A percentile compares a stretch with the other conserved stretches of the same genome.
Evolutionary conservation across 2,888 invertebrate species (phyloP).

Genomic region (Himalopsyche anomala): DNA sequence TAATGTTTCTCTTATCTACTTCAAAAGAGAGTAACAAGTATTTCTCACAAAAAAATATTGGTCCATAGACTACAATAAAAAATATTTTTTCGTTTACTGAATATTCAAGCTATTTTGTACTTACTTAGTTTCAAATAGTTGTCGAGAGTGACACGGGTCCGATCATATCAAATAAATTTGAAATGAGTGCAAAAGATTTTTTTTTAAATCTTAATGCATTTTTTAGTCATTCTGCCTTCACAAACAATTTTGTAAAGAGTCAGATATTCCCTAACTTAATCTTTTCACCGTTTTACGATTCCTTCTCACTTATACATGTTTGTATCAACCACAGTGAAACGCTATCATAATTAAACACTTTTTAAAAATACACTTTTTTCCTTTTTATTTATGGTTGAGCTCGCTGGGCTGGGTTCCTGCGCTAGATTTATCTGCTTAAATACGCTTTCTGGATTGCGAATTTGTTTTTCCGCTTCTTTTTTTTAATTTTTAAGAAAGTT

Average conservation of each 20-base stretch:
- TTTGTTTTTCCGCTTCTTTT: conserved; percentile 40
- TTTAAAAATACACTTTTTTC: conserved; percentile 40
- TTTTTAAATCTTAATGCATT: too few relatives aligned
- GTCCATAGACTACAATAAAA: too few relatives aligned
- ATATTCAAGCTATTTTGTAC: too few relatives aligned
- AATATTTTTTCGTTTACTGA: too few relatives aligned
- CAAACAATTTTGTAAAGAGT: neutral
- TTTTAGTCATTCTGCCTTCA: too few relatives aligned
- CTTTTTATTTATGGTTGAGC: conserved; percentile 33
- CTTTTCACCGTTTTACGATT: neutral
- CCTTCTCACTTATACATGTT: neutral
- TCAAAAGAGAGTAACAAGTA: too few relatives aligned
- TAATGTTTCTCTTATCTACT: too few relatives aligned
- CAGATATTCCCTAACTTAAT: conserved; percentile 2
- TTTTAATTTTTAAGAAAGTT: conserved; percentile 38
- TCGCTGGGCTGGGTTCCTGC: conserved; percentile 36
- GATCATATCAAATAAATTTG: too few relatives aligned
- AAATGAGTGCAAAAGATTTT: too few relatives aligned
- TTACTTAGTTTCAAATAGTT: too few relatives aligned
- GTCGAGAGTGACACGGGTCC: too few relatives aligned
- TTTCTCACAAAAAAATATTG: too few relatives aligned
- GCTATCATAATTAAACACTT: conserved; percentile 44
- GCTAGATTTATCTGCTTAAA: conserved; percentile 46
- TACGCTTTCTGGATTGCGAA: conserved; percentile 31
- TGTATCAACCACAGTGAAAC: conserved; percentile 22